Conservation (phyloP, 2,888 invertebrate genomes). For the Parnassius smintheus region DNA sequence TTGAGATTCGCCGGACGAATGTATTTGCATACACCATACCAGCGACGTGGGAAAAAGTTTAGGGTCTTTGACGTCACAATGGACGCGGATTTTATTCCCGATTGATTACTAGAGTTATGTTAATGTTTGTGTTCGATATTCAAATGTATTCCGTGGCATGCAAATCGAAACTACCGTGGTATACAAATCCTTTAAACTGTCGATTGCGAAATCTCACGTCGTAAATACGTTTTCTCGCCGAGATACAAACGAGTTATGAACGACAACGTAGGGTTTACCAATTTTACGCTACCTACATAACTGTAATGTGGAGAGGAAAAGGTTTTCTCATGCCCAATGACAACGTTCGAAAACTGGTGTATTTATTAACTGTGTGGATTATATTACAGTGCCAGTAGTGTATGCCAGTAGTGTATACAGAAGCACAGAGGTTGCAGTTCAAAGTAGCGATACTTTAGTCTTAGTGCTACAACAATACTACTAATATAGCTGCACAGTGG, state of each 20-base stretch:
- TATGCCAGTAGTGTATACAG: too few species aligned
- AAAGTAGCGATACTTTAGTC: too few species aligned
- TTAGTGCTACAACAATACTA: too few species aligned
- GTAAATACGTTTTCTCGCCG: background rate
- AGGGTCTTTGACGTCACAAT: constrained; percentile 31
- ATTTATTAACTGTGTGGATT: too few species aligned
- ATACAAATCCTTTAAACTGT: background rate
- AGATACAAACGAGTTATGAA: background rate
- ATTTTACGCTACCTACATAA: background rate
- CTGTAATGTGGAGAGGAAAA: background rate
- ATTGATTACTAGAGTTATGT: constrained; percentile 60
- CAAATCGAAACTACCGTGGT: constrained; percentile 34
- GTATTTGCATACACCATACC: constrained; percentile 55
- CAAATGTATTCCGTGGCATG: constrained; percentile 44
- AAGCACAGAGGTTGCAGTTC: too few species aligned
- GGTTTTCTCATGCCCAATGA: too few species aligned
- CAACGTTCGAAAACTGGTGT: too few species aligned
- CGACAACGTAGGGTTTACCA: background rate
- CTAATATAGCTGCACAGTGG: too few species aligned
- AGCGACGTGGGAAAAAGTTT: constrained; percentile 55
- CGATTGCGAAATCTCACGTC: constrained; percentile 1
- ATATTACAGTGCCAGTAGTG: too few species aligned
- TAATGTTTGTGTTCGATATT: constrained; percentile 45
- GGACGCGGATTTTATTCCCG: constrained; percentile 38
- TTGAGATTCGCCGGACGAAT: constrained; percentile 37